Conservation (phyloP, 2,888 invertebrate species). For the Andrena trimmerana region DNA sequence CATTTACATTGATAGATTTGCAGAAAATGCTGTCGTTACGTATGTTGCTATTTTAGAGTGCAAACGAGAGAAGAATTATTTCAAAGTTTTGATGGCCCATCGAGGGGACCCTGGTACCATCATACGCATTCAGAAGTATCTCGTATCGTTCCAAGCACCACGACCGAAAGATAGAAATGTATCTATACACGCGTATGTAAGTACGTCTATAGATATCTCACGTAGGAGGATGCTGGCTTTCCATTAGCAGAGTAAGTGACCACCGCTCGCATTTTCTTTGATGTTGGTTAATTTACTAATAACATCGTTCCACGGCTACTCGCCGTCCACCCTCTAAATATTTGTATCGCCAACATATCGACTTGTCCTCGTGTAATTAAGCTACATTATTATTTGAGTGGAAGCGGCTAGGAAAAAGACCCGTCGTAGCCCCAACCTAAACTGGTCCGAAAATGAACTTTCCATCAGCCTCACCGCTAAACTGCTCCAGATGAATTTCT, state of each 20-base stretch:
- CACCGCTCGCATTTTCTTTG: conserved; percentile 83
- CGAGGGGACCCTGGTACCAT: conserved; percentile 9
- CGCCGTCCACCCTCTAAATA: conserved; percentile 82
- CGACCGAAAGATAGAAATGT: conserved; percentile 55
- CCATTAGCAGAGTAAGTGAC: conserved; percentile 83
- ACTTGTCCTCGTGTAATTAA: conserved; percentile 77
- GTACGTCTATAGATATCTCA: conserved; percentile 58
- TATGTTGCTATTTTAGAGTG: not conserved
- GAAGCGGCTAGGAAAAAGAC: conserved; percentile 57
- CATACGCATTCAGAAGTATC: conserved; percentile 29
- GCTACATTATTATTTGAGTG: conserved; percentile 75
- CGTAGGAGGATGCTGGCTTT: conserved; percentile 74
- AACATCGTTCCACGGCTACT: conserved; percentile 78
- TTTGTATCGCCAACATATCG: conserved; percentile 83
- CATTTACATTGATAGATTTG: not conserved
- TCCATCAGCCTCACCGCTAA: conserved; percentile 34
- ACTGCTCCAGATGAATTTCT: conserved; percentile 49
- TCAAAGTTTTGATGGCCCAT: not conserved
- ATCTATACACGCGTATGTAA: conserved; percentile 51
- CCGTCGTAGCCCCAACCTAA: conserved; percentile 13
- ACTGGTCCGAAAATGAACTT: conserved; percentile 55
- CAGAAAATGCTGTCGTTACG: not conserved
- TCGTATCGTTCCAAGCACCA: not conserved
- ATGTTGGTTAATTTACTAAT: conserved; percentile 85
- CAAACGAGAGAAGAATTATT: not conserved